Base-by-base conservation (phyloP, 2,113 vertebrate species). In the Phoxinus phoxinus region DNA sequence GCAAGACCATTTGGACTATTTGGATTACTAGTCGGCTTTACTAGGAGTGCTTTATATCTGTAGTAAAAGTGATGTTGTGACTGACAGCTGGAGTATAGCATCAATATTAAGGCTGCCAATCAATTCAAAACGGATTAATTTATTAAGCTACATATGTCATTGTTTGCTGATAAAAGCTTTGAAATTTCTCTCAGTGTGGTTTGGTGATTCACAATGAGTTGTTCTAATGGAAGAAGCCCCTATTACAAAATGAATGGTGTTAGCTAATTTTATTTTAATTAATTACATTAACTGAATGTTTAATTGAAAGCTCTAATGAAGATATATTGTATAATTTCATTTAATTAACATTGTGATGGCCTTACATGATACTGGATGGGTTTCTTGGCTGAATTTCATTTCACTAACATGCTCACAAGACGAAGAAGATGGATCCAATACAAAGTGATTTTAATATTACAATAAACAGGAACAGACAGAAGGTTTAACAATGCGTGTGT, bases 1-100 rank as follows among this genome's bases (percentile, higher is more conserved):
- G 56, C 41, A 25, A 76, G 46, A 35, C 48, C 11, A 37, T 23
- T 35, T 73, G n/a, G 19, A 67, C 23, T 44, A 58, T 71, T 56
- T 32, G 85, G 67, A 63, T 86, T 73, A 73, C 17, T 81, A 69
- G 8, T 21, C 46, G 58, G 21, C 32, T 58, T 79, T 32, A 44
- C n/a, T 23, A 17, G 51, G 51, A 58, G 35, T 46, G 19, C 12
- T 35, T 65, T 73, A 79, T 25, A 41, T 59, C 51, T 61, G 32
- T 25, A n/a, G 11, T 41, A 41, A 61, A 79, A 41, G 12, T 79
- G 76, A 79, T 61, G 56, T 61, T 61, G 51, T 58, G 4, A 77
- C 19, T 58, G 19, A 37, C 30, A 37, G 46, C 23, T 48, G n/a
- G 25, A 3, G 4, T 53, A 27, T 8, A 19, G 6, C 23, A 69